phyloP scores from a whole-genome alignment of 2,113 vertebrate species.

The Hassar affinis region DNA sequence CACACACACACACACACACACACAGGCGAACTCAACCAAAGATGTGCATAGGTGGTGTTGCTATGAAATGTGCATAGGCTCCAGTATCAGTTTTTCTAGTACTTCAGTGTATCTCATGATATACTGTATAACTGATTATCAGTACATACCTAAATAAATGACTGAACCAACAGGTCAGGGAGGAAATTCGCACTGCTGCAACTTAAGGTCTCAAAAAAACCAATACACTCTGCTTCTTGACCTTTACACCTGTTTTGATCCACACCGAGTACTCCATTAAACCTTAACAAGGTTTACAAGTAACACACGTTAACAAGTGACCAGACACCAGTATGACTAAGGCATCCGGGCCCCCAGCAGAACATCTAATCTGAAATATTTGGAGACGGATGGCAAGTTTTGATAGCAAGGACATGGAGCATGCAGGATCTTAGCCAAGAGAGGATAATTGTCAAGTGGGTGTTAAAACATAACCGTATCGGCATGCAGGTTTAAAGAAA shows the following conservation, averaged over 20 bases:
- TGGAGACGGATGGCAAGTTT: background rate
- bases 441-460: background rate
- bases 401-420: conserved; percentile 1
- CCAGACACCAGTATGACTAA: background rate
- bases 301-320: background rate
- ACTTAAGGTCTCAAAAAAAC: background rate
- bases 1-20: too few species aligned
- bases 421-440: conserved; percentile 5
- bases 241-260: background rate
- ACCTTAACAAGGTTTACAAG: conserved; percentile 16
- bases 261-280: background rate
- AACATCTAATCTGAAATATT: conserved; percentile 28
- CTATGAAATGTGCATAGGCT: too few species aligned
- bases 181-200: background rate
- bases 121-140: background rate
- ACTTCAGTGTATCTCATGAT: background rate
- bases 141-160: background rate
- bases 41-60: too few species aligned
- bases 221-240: background rate
- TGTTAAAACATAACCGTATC: conserved; percentile 3
- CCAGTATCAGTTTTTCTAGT: too few species aligned
- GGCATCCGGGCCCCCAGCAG: background rate
- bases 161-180: background rate
- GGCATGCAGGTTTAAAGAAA: conserved; percentile 17
- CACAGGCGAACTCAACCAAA: too few species aligned